phyloP scores from a whole-genome alignment of 2,888 invertebrate genomes.

The Melanotus villosus region DNA sequence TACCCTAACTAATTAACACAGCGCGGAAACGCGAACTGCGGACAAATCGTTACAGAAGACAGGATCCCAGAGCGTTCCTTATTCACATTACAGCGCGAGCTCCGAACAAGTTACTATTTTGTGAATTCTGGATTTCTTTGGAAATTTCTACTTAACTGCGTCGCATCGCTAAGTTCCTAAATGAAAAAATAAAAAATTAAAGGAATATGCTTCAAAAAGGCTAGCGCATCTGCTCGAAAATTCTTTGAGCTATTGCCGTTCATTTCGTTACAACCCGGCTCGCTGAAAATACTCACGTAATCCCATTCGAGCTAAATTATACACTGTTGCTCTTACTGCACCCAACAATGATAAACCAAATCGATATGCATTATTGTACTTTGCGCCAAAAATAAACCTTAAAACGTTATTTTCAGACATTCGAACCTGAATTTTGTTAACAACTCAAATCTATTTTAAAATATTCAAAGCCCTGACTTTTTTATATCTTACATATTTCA shows the following conservation, averaged over 20 bases:
- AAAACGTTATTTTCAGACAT: no score
- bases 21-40: conserved; percentile 15
- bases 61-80: conserved; percentile 5
- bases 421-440: no score
- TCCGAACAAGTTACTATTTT: conserved; percentile 26
- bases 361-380: no score
- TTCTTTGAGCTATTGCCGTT: not conserved
- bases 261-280: not conserved
- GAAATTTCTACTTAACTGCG: conserved; percentile 16
- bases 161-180: conserved; percentile 15
- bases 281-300: not conserved
- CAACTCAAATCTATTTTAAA: no score
- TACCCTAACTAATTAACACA: conserved; percentile 45
- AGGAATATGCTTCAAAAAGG: not conserved
- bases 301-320: not conserved
- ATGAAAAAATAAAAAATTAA: conserved; percentile 25
- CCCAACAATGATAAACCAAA: no score
- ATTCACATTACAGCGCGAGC: conserved; percentile 19
- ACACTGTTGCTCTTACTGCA: no score
- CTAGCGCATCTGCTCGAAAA: conserved; percentile 13
- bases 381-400: no score
- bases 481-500: no score
- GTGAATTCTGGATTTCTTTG: conserved; percentile 24
- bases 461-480: no score
- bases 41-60: conserved; percentile 16